These are phyloP conservation scores for Epinephelus malabaricus DNA, from an alignment of 2,797 vertebrate species.

Conservation along the genomic window DNA sequence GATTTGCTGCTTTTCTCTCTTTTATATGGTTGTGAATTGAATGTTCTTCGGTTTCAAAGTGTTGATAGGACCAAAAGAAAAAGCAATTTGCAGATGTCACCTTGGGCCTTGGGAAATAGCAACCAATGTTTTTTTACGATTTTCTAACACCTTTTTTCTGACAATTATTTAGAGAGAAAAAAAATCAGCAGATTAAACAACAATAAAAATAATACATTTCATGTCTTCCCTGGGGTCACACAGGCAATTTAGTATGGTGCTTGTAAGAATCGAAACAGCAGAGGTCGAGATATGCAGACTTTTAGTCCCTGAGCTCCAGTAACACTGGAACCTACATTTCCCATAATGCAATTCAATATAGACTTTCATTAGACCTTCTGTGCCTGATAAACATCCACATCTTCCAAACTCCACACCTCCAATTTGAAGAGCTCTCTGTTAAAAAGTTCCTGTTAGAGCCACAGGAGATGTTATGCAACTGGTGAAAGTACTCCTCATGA, in stretches of 20 bases:
- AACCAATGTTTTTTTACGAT: not conserved
- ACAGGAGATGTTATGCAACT: not conserved
- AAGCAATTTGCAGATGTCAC: not conserved
- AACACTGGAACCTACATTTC: constrained; percentile 8
- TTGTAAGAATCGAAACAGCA: not conserved
- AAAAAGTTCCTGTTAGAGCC: not conserved
- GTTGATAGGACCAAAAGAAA: not conserved
- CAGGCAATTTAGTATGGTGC: not conserved
- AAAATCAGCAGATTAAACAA: not conserved
- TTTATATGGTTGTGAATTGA: not conserved
- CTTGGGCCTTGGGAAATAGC: not conserved
- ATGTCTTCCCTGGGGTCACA: not conserved
- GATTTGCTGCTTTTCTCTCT: too few species aligned
- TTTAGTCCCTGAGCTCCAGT: not conserved
- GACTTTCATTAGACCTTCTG: not conserved
- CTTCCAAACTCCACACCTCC: not conserved
- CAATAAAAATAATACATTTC: not conserved
- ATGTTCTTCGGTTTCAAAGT: not conserved
- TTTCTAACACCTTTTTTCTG: too few species aligned
- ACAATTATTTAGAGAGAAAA: not conserved
- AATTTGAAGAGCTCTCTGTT: not conserved
- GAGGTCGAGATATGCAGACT: not conserved
- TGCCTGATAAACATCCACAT: constrained; percentile 1
- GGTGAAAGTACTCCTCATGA: not conserved
- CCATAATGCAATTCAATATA: constrained; percentile 1